A percentile compares a stretch with the other conserved stretches of the same genome.
These are phyloP conservation scores for Gonioctena quinquepunctata DNA, from an alignment of 1,140 invertebrate species.

Conservation along the genomic window DNA sequence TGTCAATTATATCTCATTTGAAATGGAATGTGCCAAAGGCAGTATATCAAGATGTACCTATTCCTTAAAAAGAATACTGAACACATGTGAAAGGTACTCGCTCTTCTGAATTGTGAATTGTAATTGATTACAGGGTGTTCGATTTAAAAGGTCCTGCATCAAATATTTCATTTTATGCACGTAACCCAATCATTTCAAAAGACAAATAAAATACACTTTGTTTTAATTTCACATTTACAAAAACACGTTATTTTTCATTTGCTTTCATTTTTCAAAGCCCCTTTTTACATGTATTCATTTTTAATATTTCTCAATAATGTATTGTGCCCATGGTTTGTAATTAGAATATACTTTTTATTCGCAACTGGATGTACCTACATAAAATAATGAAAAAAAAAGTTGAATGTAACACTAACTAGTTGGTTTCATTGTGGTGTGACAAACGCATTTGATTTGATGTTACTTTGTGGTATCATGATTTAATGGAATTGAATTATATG, in stretches of 20 bases:
- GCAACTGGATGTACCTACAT: constrained; percentile 3
- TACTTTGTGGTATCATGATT: constrained; percentile 20
- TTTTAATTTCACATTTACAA: too few species aligned
- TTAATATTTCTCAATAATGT: background rate
- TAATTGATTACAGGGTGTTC: background rate
- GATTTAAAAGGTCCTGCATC: background rate
- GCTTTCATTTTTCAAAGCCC: background rate
- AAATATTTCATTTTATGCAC: too few species aligned
- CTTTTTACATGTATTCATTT: background rate
- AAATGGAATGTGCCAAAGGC: constrained; percentile 6
- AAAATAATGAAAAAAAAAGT: constrained; percentile 2
- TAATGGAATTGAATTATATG: constrained; percentile 22
- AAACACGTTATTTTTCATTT: too few species aligned
- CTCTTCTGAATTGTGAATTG: background rate
- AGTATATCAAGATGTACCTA: background rate
- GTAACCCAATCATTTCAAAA: too few species aligned
- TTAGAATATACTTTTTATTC: background rate
- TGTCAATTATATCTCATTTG: background rate
- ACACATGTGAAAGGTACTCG: background rate
- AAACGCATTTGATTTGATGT: constrained; percentile 8
- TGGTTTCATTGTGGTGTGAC: constrained; percentile 14
- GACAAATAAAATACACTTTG: too few species aligned
- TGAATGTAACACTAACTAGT: background rate
- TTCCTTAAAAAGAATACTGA: background rate
- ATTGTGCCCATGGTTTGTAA: background rate